Evolutionary conservation across 2,888 invertebrate genomes (phyloP).

Genomic region (Polylopha cassiicola): DNA sequence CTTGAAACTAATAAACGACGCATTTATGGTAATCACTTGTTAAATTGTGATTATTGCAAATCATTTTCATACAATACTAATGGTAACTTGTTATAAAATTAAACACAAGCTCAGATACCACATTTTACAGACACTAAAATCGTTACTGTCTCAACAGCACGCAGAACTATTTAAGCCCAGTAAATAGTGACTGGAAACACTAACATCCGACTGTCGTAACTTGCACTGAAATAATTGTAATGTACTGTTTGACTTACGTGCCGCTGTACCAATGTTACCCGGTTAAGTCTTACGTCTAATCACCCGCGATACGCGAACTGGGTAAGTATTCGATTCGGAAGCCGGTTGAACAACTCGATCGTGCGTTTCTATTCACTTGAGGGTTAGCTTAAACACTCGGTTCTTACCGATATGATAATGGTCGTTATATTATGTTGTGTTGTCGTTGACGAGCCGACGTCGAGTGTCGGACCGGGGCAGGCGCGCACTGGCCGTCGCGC

Average conservation of each 20-base stretch:
- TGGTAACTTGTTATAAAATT: too few relatives aligned
- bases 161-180: too few relatives aligned
- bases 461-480: conserved; percentile 75
- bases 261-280: conserved; percentile 51
- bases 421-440: conserved; percentile 66
- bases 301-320: conserved; percentile 51
- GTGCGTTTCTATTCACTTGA: conserved; percentile 43
- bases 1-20: too few relatives aligned
- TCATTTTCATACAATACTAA: too few relatives aligned
- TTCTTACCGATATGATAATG: conserved; percentile 71
- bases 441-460: conserved; percentile 76
- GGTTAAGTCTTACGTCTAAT: conserved; percentile 49
- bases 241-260: conserved; percentile 52
- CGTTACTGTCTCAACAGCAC: background rate
- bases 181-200: too few relatives aligned
- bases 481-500: conserved; percentile 66
- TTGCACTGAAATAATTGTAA: too few relatives aligned
- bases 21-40: too few relatives aligned
- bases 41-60: too few relatives aligned
- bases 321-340: too few relatives aligned
- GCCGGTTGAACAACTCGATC: too few relatives aligned
- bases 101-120: background rate
- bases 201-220: too few relatives aligned
- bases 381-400: conserved; percentile 54
- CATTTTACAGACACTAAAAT: background rate